Evolutionary conservation across 2,113 vertebrate genomes (phyloP), one percentile per base, ranked within the genome.

Genomic region (Chaetodon auriga): DNA sequence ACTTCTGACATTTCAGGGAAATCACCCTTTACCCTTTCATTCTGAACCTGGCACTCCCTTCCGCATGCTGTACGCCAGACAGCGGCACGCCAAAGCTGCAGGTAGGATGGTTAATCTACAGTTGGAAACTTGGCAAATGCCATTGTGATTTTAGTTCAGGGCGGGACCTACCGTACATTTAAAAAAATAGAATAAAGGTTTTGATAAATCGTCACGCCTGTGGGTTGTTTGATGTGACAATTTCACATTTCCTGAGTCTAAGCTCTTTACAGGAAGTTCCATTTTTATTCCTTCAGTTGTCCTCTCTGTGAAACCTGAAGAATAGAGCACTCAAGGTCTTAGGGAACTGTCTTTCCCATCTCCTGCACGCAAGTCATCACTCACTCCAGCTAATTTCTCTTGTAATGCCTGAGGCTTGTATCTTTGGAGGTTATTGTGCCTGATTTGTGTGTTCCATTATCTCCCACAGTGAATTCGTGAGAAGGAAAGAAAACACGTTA

Each of bases 1-100:
- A 88, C 90, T 87, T 87, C 78, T 92, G 89, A 87, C 85, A 90
- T 83, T 86, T 88, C 80, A 85, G 61, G 85, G 85, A 93, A 94
- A 92, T 93, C 90, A 85, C 90, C 85, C 78, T 82, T 88, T 89
- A 84, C 78, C 84, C 84, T 87, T 91, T 91, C 69, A 90, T 88
- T 90, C 76, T 74, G 71, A 78, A 38, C 53, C 73, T 86, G 89
- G 85, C 87, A 88, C 89, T 84, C 83, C 88, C 83, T 84, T 88
- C 68, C 72, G 63, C 64, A 53, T 74, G 70, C 79, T 72, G n/a
- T 78, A 25, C 82, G 88, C 87, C 86, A 90, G 83, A 75, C 69
- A 78, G 68, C 1, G 5, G 65, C 72, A 43, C 51, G 87, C 70
- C 86, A 88, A 43, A 41, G 25, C 76, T 78, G 68, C 92, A 93